Evolutionary conservation across 2,888 invertebrate genomes (phyloP).

Genomic region (Drosophila quasianomalipes): DNA sequence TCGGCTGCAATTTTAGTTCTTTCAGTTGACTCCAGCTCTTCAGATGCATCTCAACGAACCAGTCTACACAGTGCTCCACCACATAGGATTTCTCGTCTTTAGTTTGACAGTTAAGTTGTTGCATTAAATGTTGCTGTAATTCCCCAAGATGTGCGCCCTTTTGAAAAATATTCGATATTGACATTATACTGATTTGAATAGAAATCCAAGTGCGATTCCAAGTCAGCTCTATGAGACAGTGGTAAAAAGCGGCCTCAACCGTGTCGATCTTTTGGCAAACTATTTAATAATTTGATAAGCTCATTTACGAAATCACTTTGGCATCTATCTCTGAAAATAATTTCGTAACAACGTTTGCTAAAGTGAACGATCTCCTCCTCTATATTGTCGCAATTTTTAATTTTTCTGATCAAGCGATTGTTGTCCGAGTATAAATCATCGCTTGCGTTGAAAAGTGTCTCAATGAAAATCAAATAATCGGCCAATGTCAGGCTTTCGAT

Average conservation of each 20-base stretch:
- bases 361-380: slow-evolving; percentile 17
- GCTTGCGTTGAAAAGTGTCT: slow-evolving; percentile 68
- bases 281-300: slow-evolving; percentile 33
- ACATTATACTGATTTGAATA: slow-evolving; percentile 52
- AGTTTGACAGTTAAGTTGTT: slow-evolving; percentile 42
- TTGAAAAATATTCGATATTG: slow-evolving; percentile 24
- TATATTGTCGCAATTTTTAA: slow-evolving; percentile 27
- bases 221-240: slow-evolving; percentile 29
- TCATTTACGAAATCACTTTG: not conserved
- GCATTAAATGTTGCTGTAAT: slow-evolving; percentile 37
- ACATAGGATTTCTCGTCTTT: slow-evolving; percentile 61
- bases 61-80: slow-evolving; percentile 56
- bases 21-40: slow-evolving; percentile 49
- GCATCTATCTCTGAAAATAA: slow-evolving; percentile 12
- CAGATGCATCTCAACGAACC: slow-evolving; percentile 37
- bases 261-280: slow-evolving; percentile 46
- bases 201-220: slow-evolving; percentile 29
- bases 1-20: slow-evolving; percentile 33
- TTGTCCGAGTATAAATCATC: slow-evolving; percentile 47
- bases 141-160: not conserved
- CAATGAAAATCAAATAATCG: slow-evolving; percentile 76
- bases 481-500: slow-evolving; percentile 59
- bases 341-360: slow-evolving; percentile 55
- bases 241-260: slow-evolving; percentile 68
- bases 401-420: slow-evolving; percentile 36